These are phyloP conservation scores for Drosophila subpulchrella DNA, from an alignment of 1,140 invertebrate species.

Conservation along the genomic window DNA sequence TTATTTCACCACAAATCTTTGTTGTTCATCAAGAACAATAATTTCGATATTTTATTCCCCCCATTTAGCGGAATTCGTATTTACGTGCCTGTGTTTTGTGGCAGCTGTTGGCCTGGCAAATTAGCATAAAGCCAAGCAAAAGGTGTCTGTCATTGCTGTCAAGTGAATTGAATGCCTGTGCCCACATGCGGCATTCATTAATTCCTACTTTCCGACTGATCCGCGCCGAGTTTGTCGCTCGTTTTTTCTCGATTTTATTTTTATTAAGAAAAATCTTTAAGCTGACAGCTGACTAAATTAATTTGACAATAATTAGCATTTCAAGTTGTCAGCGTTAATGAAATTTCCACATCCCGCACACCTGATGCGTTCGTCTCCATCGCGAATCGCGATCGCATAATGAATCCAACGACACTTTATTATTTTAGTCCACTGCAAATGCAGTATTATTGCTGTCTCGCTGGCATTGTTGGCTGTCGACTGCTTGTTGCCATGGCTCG, in stretches of 20 bases:
- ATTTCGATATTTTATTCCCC: slow-evolving; percentile 49
- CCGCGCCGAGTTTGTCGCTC: slow-evolving; percentile 41
- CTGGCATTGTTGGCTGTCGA: slow-evolving; percentile 56
- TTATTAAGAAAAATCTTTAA: slow-evolving; percentile 74
- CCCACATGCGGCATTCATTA: slow-evolving; percentile 75
- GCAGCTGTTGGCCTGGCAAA: slow-evolving; percentile 64
- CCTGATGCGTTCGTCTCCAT: slow-evolving; percentile 11
- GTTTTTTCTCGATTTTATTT: slow-evolving; percentile 56
- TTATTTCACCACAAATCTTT: slow-evolving; percentile 53
- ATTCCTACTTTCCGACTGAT: slow-evolving; percentile 63
- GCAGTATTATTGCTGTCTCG: slow-evolving; percentile 51
- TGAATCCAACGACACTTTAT: slow-evolving; percentile 74
- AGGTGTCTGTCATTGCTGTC: slow-evolving; percentile 72
- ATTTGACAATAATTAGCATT: slow-evolving; percentile 85
- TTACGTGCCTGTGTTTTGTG: slow-evolving; percentile 6
- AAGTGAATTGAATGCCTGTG: slow-evolving; percentile 63
- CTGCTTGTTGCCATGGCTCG: slow-evolving; percentile 51
- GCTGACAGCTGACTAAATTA: slow-evolving; percentile 84
- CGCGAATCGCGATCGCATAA: slow-evolving; percentile 26
- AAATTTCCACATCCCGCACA: slow-evolving; percentile 54
- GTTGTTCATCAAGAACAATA: slow-evolving; percentile 43
- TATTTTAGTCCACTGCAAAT: slow-evolving; percentile 54
- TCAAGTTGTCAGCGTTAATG: slow-evolving; percentile 84
- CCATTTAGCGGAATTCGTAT: slow-evolving; percentile 38
- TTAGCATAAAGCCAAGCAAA: slow-evolving; percentile 68